These are phyloP conservation scores for Arrhamphus sclerolepis DNA, from an alignment of 2,797 vertebrate genomes.

Conservation along the genomic window DNA sequence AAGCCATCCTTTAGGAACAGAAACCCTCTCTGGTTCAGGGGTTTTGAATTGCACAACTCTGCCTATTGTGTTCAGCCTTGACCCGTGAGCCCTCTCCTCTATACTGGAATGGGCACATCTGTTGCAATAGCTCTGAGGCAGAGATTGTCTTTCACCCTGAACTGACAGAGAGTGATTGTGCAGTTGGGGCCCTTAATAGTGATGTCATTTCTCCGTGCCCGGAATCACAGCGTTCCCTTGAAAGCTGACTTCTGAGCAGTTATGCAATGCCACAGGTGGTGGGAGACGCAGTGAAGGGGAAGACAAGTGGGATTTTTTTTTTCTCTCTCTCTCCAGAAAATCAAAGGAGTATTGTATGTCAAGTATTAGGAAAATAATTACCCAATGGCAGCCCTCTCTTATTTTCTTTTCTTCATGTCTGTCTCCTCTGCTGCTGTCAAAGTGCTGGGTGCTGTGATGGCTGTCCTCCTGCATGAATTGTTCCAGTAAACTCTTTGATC, in stretches of 20 bases:
- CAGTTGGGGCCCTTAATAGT: slow-evolving; percentile 50
- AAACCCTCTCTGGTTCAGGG: slow-evolving; percentile 54
- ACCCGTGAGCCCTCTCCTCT: slow-evolving; percentile 66
- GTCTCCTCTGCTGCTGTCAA: slow-evolving; percentile 35
- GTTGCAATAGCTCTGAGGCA: slow-evolving; percentile 72
- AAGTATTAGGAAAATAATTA: slow-evolving; percentile 68
- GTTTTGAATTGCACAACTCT: slow-evolving; percentile 75
- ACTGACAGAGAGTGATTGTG: slow-evolving; percentile 75
- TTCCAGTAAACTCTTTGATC: slow-evolving; percentile 71
- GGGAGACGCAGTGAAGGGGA: slow-evolving; percentile 28
- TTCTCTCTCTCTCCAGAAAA: slow-evolving; percentile 46
- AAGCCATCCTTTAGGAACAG: slow-evolving; percentile 19
- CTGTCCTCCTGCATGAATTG: slow-evolving; percentile 51
- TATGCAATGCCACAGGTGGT: slow-evolving; percentile 80
- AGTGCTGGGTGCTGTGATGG: slow-evolving; percentile 19
- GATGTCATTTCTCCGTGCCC: slow-evolving; percentile 74
- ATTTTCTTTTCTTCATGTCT: slow-evolving; percentile 17
- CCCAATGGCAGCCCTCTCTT: slow-evolving; percentile 53
- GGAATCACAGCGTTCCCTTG: slow-evolving; percentile 53
- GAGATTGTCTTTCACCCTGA: slow-evolving; percentile 71
- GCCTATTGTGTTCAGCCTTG: slow-evolving; percentile 76
- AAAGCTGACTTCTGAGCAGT: slow-evolving; percentile 66
- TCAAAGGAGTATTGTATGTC: slow-evolving; percentile 71
- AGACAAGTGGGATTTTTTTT: slow-evolving; percentile 20
- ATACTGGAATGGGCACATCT: slow-evolving; percentile 71